A percentile compares a stretch with the other conserved stretches of the same genome.
These are phyloP conservation scores for Leptocoma aspasia DNA, from an alignment of 2,113 vertebrate genomes.

Conservation along the genomic window DNA sequence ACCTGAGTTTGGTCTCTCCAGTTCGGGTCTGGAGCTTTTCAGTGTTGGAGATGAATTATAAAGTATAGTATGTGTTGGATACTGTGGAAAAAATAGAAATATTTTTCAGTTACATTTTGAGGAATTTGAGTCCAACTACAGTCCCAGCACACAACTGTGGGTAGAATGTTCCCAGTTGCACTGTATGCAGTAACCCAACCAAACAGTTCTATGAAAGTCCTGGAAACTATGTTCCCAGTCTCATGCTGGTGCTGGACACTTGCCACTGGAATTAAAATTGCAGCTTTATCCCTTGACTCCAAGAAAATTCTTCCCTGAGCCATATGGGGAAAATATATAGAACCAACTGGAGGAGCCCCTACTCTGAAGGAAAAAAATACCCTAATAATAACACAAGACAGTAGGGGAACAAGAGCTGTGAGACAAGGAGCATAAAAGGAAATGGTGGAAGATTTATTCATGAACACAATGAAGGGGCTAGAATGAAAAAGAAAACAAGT, in stretches of 20 bases:
- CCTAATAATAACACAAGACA: not conserved
- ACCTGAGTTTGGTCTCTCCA: constrained; percentile 39
- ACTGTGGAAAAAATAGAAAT: constrained; percentile 51
- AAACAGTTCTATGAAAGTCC: not conserved
- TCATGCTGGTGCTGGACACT: not conserved
- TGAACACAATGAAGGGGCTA: not conserved
- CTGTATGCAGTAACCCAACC: not conserved
- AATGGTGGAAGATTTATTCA: not conserved
- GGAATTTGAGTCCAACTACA: constrained; percentile 39
- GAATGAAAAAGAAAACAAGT: not conserved
- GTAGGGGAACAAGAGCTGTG: not conserved
- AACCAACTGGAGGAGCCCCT: not conserved
- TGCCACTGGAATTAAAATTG: constrained; percentile 61
- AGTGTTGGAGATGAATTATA: not conserved
- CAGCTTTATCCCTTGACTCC: constrained; percentile 49
- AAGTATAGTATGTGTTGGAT: constrained; percentile 49
- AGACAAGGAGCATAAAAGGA: not conserved
- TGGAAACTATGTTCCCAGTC: not conserved
- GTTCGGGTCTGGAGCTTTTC: constrained; percentile 21
- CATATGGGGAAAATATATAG: constrained; percentile 30
- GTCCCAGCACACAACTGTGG: not conserved
- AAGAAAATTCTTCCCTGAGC: constrained; percentile 18
- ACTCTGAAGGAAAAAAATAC: not conserved
- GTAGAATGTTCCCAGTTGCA: constrained; percentile 59
- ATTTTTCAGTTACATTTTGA: constrained; percentile 60